Evolutionary conservation across 2,797 vertebrate species (phyloP).

Genomic region (Lithobates pipiens): DNA sequence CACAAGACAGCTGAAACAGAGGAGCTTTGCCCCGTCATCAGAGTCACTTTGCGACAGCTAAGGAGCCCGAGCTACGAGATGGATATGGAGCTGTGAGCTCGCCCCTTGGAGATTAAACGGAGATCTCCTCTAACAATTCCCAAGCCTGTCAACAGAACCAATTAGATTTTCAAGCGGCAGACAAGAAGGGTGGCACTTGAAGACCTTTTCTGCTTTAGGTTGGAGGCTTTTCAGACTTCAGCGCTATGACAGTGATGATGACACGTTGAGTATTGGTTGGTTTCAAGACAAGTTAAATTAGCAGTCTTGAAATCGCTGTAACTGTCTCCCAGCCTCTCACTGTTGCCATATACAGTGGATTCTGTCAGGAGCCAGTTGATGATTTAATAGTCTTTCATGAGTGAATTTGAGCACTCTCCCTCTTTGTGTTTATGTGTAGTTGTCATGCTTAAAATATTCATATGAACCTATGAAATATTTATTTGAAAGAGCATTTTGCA

Average conservation of each 20-base stretch:
- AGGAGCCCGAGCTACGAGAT: constrained; percentile 83
- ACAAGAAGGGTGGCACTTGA: constrained; percentile 86
- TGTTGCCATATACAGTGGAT: constrained; percentile 89
- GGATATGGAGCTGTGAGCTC: constrained; percentile 86
- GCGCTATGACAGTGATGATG: constrained; percentile 89
- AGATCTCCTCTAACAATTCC: constrained; percentile 82
- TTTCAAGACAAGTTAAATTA: constrained; percentile 97
- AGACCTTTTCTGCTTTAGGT: constrained; percentile 83
- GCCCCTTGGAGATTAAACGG: constrained; percentile 86
- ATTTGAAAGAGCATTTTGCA: constrained; percentile 85
- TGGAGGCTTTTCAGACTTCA: constrained; percentile 83
- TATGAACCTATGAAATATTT: constrained; percentile 98
- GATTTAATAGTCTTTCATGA: constrained; percentile 99
- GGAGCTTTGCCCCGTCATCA: constrained; percentile 80
- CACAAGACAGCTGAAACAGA: constrained; percentile 83
- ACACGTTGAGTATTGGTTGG: constrained; percentile 90
- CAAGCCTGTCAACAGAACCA: constrained; percentile 85
- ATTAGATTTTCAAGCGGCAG: constrained; percentile 86
- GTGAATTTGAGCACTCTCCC: constrained; percentile 96
- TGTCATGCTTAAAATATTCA: constrained; percentile 99
- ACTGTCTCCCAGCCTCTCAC: constrained; percentile 88
- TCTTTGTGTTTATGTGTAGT: constrained; percentile 97
- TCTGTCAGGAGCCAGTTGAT: constrained; percentile 92
- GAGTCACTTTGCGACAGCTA: constrained; percentile 84
- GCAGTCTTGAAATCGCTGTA: constrained; percentile 94